Evolutionary conservation across 2,113 vertebrate species (phyloP), one percentile per base, ranked within the genome.

Genomic region (Delphinus delphis): DNA sequence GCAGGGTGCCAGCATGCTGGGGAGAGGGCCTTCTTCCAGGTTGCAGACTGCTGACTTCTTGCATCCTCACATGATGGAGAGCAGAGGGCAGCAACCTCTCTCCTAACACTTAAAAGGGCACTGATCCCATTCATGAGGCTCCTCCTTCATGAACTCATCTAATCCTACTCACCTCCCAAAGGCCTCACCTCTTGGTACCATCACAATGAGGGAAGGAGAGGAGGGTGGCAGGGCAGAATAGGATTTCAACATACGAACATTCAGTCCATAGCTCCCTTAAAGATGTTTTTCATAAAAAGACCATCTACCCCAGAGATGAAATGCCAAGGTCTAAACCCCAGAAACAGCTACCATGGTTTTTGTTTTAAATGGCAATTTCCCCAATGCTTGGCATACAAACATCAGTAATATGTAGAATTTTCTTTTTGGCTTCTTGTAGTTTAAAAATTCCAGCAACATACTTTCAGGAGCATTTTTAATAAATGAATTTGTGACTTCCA

Each of bases 381-480:
- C 23, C 44, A 82, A 2, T 81, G 53, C 12, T 95, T 95, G 67
- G 5, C 71, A 67, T 89, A 65, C 44, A 50, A 84, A 63, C 80
- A 76, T 74, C n/a, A 85, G 36, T 94, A 71, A 58, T 86, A 82
- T 47, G 5, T 53, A 86, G 53, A 85, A 17, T 55, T 38, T n/a
- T 80, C 41, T 81, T 31, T 70, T 58, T 85, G 74, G 47, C 25
- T 88, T 87, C 73, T 86, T 95, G 7, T 83, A 86, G n/a, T 81
- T 93, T 88, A 85, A 93, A 88, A 70, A n/a, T 38, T 68, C 63
- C 60, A 81, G 62, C 58, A 67, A 86, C 73, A 77, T 93, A 62
- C 71, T 92, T 94, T 93, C 74, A 97, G 62, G 28, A 79, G 1
- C 92, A 55, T 79, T 95, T 96, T 89, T 55, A 95, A 91, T 96